phyloP scores from a whole-genome alignment of 2,113 vertebrate species.

The Echinops telfairi region DNA sequence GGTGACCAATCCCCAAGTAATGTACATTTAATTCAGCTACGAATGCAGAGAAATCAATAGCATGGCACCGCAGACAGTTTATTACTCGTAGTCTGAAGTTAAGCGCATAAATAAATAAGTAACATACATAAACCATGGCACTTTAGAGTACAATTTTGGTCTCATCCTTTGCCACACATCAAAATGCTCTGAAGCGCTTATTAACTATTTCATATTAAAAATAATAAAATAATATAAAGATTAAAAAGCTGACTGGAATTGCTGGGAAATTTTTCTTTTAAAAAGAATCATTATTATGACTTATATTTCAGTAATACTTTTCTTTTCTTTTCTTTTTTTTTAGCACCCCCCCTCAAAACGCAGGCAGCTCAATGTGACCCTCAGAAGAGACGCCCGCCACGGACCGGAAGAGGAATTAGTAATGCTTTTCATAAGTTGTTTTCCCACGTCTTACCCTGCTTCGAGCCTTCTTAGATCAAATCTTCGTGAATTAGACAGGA shows the following conservation, averaged over 20 bases:
- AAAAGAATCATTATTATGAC: neutral
- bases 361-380: too few species aligned
- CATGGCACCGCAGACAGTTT: conserved; percentile 68
- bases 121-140: conserved; percentile 67
- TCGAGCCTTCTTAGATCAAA: conserved; percentile 28
- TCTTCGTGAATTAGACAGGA: neutral
- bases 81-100: conserved; percentile 75
- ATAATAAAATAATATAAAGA: conserved; percentile 45
- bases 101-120: conserved; percentile 82
- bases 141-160: conserved; percentile 62
- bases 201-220: conserved; percentile 73
- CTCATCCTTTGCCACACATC: conserved; percentile 69
- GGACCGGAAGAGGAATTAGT: too few species aligned
- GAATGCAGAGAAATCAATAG: conserved; percentile 80
- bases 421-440: conserved; percentile 20
- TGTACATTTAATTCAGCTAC: conserved; percentile 78
- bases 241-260: neutral
- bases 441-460: neutral
- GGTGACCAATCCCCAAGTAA: conserved; percentile 64
- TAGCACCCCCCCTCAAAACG: too few species aligned
- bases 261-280: conserved; percentile 45
- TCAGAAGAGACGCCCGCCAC: too few species aligned
- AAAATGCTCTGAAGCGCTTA: conserved; percentile 63
- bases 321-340: too few species aligned
- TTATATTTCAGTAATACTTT: conserved; percentile 36